These are phyloP conservation scores for Luscinia megarhynchos DNA, from an alignment of 2,797 vertebrate genomes.

Conservation along the genomic window DNA sequence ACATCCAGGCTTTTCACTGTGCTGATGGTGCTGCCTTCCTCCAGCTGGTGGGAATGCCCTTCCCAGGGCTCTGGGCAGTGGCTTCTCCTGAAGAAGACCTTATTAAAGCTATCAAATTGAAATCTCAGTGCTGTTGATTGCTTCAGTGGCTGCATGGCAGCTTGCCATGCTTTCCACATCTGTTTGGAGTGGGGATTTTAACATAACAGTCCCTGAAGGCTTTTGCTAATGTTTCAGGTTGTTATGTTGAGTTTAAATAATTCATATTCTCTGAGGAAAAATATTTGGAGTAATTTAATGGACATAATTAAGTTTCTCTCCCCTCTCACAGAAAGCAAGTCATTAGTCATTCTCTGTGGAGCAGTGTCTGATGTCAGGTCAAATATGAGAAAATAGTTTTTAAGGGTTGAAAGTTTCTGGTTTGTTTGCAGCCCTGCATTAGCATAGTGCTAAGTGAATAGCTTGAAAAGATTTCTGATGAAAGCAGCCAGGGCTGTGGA, in stretches of 20 bases:
- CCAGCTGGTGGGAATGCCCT: not conserved
- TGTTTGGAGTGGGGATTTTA: conserved; percentile 72
- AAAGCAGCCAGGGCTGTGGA: not conserved
- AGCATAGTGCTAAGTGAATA: not conserved
- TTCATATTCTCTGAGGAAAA: conserved; percentile 75
- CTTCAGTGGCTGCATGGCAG: conserved; percentile 71
- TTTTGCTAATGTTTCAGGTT: conserved; percentile 75
- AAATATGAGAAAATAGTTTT: conserved; percentile 31
- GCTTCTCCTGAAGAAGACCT: conserved; percentile 51
- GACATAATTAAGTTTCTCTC: conserved; percentile 57
- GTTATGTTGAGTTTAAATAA: conserved; percentile 77
- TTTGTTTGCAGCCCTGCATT: not conserved
- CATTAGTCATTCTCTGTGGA: conserved; percentile 49
- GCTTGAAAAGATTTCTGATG: not conserved
- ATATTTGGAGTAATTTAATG: conserved; percentile 75
- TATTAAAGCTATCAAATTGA: conserved; percentile 48
- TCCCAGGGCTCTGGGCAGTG: not conserved
- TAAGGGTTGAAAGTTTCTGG: not conserved
- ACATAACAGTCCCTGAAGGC: conserved; percentile 71
- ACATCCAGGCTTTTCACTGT: not conserved
- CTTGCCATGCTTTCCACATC: conserved; percentile 74
- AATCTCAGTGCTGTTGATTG: conserved; percentile 62
- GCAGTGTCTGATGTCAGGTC: conserved; percentile 27
- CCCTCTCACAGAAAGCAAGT: conserved; percentile 35
- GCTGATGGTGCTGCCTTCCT: not conserved